These are phyloP conservation scores for Meta bourneti DNA, from an alignment of 2,888 invertebrate species.

Conservation along the genomic window DNA sequence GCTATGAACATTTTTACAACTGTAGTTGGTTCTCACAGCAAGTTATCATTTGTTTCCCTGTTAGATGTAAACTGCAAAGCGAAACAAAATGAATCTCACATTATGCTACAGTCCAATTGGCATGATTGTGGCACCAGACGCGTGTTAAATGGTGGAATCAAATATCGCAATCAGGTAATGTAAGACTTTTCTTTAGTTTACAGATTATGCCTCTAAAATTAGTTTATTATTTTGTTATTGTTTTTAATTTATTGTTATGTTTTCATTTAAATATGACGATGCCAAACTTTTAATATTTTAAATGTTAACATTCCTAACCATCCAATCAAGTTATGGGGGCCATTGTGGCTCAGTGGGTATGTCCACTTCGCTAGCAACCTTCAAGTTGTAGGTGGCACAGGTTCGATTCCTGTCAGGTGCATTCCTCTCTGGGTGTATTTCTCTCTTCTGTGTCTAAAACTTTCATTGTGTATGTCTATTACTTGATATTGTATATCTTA, in stretches of 20 bases:
- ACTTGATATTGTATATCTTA: too few species aligned
- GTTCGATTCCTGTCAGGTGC: too few species aligned
- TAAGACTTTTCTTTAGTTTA: not conserved
- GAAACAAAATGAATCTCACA: conserved; percentile 58
- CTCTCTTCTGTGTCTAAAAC: too few species aligned
- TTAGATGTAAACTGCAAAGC: conserved; percentile 56
- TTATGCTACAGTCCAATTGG: conserved; percentile 66
- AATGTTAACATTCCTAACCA: too few species aligned
- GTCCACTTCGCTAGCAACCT: too few species aligned
- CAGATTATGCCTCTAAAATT: not conserved
- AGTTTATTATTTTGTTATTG: not conserved
- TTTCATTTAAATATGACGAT: not conserved
- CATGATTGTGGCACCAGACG: conserved; percentile 64
- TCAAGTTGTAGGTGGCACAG: too few species aligned
- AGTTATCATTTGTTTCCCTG: conserved; percentile 47
- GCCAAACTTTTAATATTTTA: too few species aligned
- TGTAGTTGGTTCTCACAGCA: conserved; percentile 23
- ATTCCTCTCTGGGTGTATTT: too few species aligned
- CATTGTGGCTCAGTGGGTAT: too few species aligned
- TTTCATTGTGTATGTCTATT: too few species aligned
- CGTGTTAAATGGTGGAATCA: conserved; percentile 34
- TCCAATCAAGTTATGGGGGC: too few species aligned
- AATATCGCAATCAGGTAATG: conserved; percentile 71
- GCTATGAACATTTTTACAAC: conserved; percentile 41
- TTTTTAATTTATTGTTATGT: not conserved